These are phyloP conservation scores for Macquaria ambigua DNA, from an alignment of 2,113 vertebrate species.

Conservation along the genomic window DNA sequence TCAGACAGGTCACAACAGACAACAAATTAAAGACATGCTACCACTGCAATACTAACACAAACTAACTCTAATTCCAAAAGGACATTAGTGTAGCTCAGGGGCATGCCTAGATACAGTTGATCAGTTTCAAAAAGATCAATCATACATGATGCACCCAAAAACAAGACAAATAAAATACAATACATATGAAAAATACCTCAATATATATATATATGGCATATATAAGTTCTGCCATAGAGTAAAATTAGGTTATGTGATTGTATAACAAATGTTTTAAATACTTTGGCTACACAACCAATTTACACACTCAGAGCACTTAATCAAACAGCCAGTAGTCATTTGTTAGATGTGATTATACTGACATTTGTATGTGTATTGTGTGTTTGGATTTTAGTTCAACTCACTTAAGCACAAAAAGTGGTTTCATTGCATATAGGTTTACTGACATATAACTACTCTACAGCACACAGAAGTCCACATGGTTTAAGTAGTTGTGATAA, in stretches of 20 bases:
- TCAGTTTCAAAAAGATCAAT: background rate
- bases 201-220: no score
- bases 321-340: background rate
- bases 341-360: background rate
- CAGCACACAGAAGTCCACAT: background rate
- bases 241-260: no score
- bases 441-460: background rate
- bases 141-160: background rate
- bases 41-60: no score
- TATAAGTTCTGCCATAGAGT: no score
- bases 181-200: background rate
- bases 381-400: no score
- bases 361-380: background rate
- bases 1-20: background rate
- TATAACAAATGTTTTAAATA: background rate
- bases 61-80: no score
- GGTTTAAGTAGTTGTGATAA: background rate
- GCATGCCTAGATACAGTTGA: background rate
- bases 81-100: no score
- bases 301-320: background rate
- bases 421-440: no score
- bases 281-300: background rate
- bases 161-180: background rate
- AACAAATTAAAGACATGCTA: background rate
- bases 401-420: no score